phyloP scores from a whole-genome alignment of 2,797 vertebrate species.

The Peromyscus eremicus region DNA sequence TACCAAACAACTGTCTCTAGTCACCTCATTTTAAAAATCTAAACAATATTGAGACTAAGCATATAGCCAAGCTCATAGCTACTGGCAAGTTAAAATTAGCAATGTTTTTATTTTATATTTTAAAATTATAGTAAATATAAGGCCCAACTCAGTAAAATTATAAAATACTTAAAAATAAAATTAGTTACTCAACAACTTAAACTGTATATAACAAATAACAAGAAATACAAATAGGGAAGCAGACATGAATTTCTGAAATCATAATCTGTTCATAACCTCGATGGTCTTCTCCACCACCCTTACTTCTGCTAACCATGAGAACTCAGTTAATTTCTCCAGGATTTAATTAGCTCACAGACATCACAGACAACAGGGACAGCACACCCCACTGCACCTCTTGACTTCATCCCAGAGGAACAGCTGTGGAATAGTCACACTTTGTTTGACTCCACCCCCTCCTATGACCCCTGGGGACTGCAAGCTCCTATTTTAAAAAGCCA shows the following conservation, averaged over 20 bases:
- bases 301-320: background rate
- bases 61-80: background rate
- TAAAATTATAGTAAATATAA: background rate
- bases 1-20: background rate
- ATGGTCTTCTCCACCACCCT: background rate
- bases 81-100: background rate
- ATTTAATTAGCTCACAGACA: background rate
- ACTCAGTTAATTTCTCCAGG: background rate
- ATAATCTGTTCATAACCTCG: background rate
- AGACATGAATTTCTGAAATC: background rate
- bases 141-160: background rate
- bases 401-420: background rate
- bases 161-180: constrained; percentile 9
- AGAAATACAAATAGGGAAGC: background rate
- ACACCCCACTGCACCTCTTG: background rate
- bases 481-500: background rate
- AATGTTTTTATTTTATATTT: background rate
- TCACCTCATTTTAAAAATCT: background rate
- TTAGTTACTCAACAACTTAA: background rate
- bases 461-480: background rate
- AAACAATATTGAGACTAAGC: background rate
- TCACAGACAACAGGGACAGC: background rate
- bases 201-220: background rate
- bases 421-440: background rate
- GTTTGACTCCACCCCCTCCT: too few species aligned